Evolutionary conservation across 2,888 invertebrate genomes (phyloP), one percentile per base, ranked within the genome.

Genomic region (Theodoxus fluviatilis): DNA sequence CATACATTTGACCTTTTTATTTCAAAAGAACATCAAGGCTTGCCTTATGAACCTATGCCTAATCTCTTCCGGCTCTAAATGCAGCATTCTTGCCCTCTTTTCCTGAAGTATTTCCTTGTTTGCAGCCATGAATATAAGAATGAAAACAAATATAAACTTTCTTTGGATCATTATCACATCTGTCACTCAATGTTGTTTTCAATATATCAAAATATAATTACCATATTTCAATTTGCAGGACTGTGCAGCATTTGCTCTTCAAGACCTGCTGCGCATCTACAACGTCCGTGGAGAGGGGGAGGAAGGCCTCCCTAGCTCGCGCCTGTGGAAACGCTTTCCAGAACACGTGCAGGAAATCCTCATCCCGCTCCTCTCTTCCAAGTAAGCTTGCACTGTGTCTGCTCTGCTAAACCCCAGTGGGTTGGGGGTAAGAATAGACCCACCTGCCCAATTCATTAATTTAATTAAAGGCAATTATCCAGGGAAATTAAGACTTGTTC

Each of bases 201-300:
- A 15, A 43, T 12, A 12, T 43, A 43, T 43, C 12, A 43, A 40
- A 9, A 18, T 49, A 25, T 66, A 25, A 33, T 67, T 67, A 15
- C 33, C 4, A 25, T 52, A 18, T 49, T 22, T 59, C 1, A 1
- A 35, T 25, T 69, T 67, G 1, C 75, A 88, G 84, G 88, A 89
- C 78, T 87, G 87, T 73, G 86, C 87, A 47, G 87, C 88, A 1
- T 87, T 85, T 76, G 87, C 88, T 33, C 82, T 89, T 43, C 89
- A 89, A 79, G 87, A 88, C 73, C 78, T 88, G 35, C 79, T 89
- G n/a, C 82, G 83, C 68, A 81, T 84, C n/a, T 88, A 86, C 74
- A 78, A 81, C 37, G 84, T 87, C 52, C 66, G 38, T 3, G 75
- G 77, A 71, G 68, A 75, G 57, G 71, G 64, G n/a, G 78, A 76